A percentile compares a stretch with the other conserved stretches of the same genome.
Conservation (phyloP, 2,797 vertebrate genomes). For the Steatocranus sp. region DNA sequence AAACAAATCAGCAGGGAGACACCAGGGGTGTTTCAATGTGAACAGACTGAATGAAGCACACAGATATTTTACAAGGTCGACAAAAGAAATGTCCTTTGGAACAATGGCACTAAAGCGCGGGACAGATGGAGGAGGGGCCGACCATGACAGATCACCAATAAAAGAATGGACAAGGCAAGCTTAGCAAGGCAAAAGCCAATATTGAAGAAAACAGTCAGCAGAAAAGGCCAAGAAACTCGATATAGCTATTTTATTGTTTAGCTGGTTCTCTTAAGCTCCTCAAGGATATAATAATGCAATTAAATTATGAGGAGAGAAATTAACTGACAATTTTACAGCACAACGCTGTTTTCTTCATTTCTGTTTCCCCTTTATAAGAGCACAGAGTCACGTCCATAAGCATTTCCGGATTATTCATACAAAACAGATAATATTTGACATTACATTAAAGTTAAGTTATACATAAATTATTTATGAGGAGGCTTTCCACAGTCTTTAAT, state of each 20-base stretch:
- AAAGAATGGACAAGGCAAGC: constrained; percentile 80
- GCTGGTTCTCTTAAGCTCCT: constrained; percentile 66
- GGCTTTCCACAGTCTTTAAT: not conserved
- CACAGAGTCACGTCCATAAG: not conserved
- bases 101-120: constrained; percentile 63
- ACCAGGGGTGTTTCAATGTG: constrained; percentile 62
- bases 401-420: constrained; percentile 3
- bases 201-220: constrained; percentile 80
- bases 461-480: not conserved
- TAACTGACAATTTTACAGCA: constrained; percentile 48
- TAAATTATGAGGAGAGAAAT: constrained; percentile 73
- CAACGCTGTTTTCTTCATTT: constrained; percentile 9
- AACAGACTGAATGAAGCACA: constrained; percentile 62
- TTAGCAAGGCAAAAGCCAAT: constrained; percentile 80
- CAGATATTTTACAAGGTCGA: constrained; percentile 82
- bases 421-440: constrained; percentile 14
- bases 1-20: constrained; percentile 63
- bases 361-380: not conserved
- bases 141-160: constrained; percentile 86
- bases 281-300: constrained; percentile 75
- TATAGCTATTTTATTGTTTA: constrained; percentile 75
- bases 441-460: not conserved
- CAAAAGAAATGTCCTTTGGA: constrained; percentile 79
- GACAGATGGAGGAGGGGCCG: constrained; percentile 65
- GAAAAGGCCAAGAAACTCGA: constrained; percentile 68